phyloP scores from a whole-genome alignment of 2,888 invertebrate genomes.

The Nysson spinosus region DNA sequence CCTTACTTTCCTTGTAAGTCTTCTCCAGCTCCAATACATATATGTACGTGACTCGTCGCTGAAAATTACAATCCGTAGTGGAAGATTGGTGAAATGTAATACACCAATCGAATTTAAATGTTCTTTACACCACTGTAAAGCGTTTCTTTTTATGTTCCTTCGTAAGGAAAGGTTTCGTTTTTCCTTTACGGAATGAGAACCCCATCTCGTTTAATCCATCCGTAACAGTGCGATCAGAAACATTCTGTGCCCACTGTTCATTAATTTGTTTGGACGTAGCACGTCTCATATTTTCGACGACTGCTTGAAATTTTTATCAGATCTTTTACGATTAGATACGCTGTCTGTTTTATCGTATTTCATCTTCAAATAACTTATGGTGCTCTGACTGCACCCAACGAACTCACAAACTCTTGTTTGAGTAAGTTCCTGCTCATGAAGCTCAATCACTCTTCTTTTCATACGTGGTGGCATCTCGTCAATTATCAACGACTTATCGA shows the following conservation, averaged over 20 bases:
- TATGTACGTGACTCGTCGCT: constrained; percentile 3
- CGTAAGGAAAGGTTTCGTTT: constrained; percentile 2
- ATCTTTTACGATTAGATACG: background rate
- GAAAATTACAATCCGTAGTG: background rate
- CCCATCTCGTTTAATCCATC: constrained; percentile 3
- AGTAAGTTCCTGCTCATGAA: background rate
- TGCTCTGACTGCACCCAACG: background rate
- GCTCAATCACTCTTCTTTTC: background rate
- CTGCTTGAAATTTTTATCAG: background rate
- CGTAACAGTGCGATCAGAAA: constrained; percentile 4
- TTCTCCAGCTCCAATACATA: background rate
- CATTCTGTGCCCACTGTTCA: background rate
- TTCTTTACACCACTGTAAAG: constrained; percentile 3
- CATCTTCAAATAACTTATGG: background rate
- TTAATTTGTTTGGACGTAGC: background rate
- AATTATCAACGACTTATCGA: background rate
- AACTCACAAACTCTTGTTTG: background rate
- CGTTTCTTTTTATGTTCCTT: background rate
- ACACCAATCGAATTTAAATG: constrained; percentile 1
- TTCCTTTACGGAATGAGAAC: constrained; percentile 4
- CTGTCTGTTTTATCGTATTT: background rate
- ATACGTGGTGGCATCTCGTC: constrained; percentile 2
- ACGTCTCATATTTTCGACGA: constrained; percentile 4
- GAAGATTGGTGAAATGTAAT: no score
- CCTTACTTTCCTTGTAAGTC: no score